Evolutionary conservation across 2,888 invertebrate genomes (phyloP), one percentile per base, ranked within the genome.

Genomic region (Leucophenga montana): DNA sequence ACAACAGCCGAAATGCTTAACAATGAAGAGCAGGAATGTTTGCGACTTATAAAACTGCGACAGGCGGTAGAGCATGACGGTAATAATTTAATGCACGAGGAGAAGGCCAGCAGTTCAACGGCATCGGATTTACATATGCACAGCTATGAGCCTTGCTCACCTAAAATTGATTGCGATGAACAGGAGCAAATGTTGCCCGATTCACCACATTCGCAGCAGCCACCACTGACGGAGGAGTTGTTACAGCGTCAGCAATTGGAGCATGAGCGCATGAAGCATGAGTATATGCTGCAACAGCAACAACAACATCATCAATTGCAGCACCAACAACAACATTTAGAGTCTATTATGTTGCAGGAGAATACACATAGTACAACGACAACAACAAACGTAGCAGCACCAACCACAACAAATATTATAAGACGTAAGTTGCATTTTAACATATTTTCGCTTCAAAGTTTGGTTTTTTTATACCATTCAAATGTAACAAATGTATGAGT

Each of bases 201-300:
- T 5, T 83, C 85, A 16, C 75, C 82, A 68, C 80, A 83, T 50
- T 83, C 84, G 66, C 80, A 75, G 9, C 50, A 66, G 53, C 66
- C 48, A 62, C 76, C 70, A 57, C 72, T 65, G 69, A 72, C 68
- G 20, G 64, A 61, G 59, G 69, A 62, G 62, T 66, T 75, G 57
- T 77, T 77, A 20, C 75, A 70, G 31, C 78, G 77, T 65, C 72
- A 76, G 22, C 77, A 80, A 44, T 78, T 78, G n/a, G 77, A 78
- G 46, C 79, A 80, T 66, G 81, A 82, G 65, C 80, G 84, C 67
- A 75, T 85, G 8, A 84, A 85, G 61, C 83, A 84, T 53, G 85
- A 85, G 62, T 85, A 79, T 68, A 76, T 84, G 74, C 71, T 84
- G 69, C 86, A 87, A 71, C 85, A 85, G 70, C 86, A 85, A 61